Conservation (phyloP, 2,888 invertebrate genomes). For the Acleris emargana region DNA sequence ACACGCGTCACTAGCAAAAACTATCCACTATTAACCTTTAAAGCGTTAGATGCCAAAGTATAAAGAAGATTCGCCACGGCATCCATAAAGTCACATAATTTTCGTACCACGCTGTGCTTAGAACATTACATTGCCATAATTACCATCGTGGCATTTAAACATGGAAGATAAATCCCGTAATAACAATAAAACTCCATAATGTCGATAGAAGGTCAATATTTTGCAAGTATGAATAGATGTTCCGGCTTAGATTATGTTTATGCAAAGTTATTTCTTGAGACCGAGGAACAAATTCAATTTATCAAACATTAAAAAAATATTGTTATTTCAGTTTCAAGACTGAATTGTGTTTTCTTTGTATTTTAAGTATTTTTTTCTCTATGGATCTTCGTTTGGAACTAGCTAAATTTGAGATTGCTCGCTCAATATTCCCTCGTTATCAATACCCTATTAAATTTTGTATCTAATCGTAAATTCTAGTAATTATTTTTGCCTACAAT, state of each 20-base stretch:
- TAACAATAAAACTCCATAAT: slow-evolving; percentile 54
- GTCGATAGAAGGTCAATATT: slow-evolving; percentile 49
- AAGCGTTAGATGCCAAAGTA: slow-evolving; percentile 35
- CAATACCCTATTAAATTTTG: too few relatives aligned
- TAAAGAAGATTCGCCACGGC: slow-evolving; percentile 45
- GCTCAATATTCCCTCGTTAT: too few relatives aligned
- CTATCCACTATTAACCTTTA: slow-evolving; percentile 45
- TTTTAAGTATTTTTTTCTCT: too few relatives aligned
- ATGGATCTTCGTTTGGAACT: too few relatives aligned
- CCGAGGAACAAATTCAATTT: not conserved
- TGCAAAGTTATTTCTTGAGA: not conserved
- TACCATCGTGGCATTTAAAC: slow-evolving; percentile 49
- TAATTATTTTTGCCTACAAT: too few relatives aligned
- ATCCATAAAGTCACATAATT: slow-evolving; percentile 42
- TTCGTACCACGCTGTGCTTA: slow-evolving; percentile 39
- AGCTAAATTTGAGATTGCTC: too few relatives aligned
- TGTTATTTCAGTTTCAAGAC: too few relatives aligned
- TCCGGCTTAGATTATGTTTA: slow-evolving; percentile 27
- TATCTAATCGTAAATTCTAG: too few relatives aligned
- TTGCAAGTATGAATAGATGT: slow-evolving; percentile 39
- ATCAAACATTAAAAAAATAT: too few relatives aligned
- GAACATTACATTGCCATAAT: slow-evolving; percentile 42
- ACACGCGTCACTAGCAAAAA: slow-evolving; percentile 23
- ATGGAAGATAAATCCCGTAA: slow-evolving; percentile 51
- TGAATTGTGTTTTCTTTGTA: too few relatives aligned